Evolutionary conservation across 2,797 vertebrate species (phyloP), one percentile per base, ranked within the genome.

Genomic region (Avahi laniger): DNA sequence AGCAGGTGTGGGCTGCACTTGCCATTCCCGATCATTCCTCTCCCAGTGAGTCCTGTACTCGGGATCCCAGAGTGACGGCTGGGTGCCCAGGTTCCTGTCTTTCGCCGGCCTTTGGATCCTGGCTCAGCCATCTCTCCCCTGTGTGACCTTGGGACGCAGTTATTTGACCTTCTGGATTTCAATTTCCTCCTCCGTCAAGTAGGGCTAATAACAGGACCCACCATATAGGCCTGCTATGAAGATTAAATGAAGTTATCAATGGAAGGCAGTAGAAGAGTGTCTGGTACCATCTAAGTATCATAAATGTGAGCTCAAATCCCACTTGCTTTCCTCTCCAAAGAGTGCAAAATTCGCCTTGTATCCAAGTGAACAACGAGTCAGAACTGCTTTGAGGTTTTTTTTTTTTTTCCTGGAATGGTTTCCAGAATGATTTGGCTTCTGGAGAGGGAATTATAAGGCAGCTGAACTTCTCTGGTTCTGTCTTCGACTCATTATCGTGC

Each of bases 401-500:
- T 7, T 30, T 46, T 46, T 28, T 46, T 50, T 50, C 85, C 86
- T 97, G 92, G 95, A 96, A 97, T 30, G 95, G 38, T 95, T 97
- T 96, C 92, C 69, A 91, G 93, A 79, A 91, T 94, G 72, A 91
- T 91, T 95, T 96, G 91, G 92, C 97, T 96, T 94, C 91, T 76
- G 81, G 69, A 97, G 91, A 95, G 97, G 96, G 59, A 98, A 94
- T 89, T 95, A 89, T 30, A 92, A 94, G 92, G 91, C 94, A 96
- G 94, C 90, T 96, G 94, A 97, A 96, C 93, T 97, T 97, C 93
- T 75, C 92, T 48, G 78, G 94, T 94, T 97, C 96, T 54, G 91
- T 96, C 96, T 96, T 85, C 80, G 24, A 80, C 91, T 97, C 93
- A 97, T 98, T 96, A 98, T 73, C 81, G n/a, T 89, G 85, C 97